Base-by-base conservation (phyloP, 2,797 vertebrate species). In the Sphenodon punctatus region DNA sequence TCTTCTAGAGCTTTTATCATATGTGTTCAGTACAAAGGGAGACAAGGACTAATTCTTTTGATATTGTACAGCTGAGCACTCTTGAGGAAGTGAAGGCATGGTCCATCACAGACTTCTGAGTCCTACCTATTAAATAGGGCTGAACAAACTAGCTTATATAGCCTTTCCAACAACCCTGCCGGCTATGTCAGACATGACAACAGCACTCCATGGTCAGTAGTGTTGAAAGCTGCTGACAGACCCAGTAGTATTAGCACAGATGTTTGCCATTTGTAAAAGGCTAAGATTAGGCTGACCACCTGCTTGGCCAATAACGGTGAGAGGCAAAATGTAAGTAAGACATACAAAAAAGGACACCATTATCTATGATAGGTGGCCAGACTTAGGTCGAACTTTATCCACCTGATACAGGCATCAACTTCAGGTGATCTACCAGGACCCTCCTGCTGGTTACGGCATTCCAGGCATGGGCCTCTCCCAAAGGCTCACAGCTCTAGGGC, bases 91-190 rank as follows among this genome's bases (percentile, higher is more conserved):
- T 64, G 3, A 65, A 73, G 20, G 4, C 10, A 4, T 45, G 66
- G 5, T 17, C 13, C 38, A 46, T 2, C 9, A 48, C 32, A 74
- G 43, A 7, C 17, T 1, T 5, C 30, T 11, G 19, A 55, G 17
- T 32, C n/a, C 16, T 55, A 30, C 53, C 27, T 4, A 15, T 1
- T 30, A 64, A 34, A 74, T 10, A 53, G 5, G 2, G 64, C 2
- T 0, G 0, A 82, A 4, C 3, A 60, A 63, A 14, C 4, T 10
- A 10, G 19, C 32, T 27, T 36, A 56, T 41, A 64, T n/a, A n/a
- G 25, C 2, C 63, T 0, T 16, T 83, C 11, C 23, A 45, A 3
- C 49, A 6, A 3, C 1, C 9, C 4, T 69, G 34, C 56, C 72
- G 34, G n/a, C 14, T 32, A 45, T 11, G 4, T 41, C 27, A 1